Evolutionary conservation across 1,140 invertebrate genomes (phyloP), one percentile per base, ranked within the genome.

Genomic region (Lucilia sericata): DNA sequence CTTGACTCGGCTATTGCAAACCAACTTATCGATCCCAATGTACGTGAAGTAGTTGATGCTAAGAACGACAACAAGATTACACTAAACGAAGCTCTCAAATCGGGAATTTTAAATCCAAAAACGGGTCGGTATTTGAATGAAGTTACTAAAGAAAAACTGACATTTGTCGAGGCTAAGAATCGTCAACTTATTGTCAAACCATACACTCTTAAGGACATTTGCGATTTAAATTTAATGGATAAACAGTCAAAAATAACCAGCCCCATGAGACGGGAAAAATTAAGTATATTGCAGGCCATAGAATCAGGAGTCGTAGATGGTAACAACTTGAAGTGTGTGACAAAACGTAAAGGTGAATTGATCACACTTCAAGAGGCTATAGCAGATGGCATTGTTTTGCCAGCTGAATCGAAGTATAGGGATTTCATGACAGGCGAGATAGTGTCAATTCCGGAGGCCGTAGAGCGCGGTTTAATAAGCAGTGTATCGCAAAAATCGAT

Each of bases 401-500:
- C 95, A 1, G 94, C 96, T 80, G 94, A 94, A 82, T 94, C 94
- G 74, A 94, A 94, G 84, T 97, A 96, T 91, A 91, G 93, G 51
- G 95, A 97, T 91, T 93, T 93, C 83, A 92, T 94, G 84, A 95
- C 94, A 0, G 93, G 93, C n/a, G 94, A 96, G 91, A 90, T 93
- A 21, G 93, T 96, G 14, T 93, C 94, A 42, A 95, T 98, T 85
- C 93, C 93, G 10, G 95, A 98, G 88, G 97, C 97, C 7, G 95
- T 97, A 5, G 95, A 96, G 88, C 93, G 95, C 85, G 97, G 98
- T 60, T 93, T 96, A n/a, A 95, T 99, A 70, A 96, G 96, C 9
- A 96, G 97, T 5, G 95, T 98, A 5, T 94, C 95, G 13, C 95
- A 96, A 89, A 96, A 96, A 91, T 96, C 96, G 7, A 95, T 98